Percentiles rank a stretch among this genome's conserved stretches.
These are phyloP conservation scores for Odontocolon sp. DNA, from an alignment of 2,888 invertebrate genomes.

Conservation along the genomic window DNA sequence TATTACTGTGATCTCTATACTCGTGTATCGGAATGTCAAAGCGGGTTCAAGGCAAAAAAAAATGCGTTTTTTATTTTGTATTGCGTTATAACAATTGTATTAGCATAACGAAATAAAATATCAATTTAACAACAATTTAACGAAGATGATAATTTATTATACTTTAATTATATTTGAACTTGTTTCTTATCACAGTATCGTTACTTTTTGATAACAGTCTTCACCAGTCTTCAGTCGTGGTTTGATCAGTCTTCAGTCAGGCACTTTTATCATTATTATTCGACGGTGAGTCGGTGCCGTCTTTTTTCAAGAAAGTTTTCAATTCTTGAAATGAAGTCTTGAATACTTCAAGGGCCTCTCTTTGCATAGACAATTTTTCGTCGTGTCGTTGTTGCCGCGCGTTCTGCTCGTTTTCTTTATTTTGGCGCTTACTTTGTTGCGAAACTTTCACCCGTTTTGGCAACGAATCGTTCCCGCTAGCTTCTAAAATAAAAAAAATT, in stretches of 20 bases:
- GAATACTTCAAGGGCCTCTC: background rate
- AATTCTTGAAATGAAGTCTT: background rate
- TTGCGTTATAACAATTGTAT: too few relatives aligned
- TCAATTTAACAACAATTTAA: too few relatives aligned
- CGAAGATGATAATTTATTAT: too few relatives aligned
- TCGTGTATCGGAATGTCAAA: conserved; percentile 14
- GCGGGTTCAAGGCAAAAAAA: conserved; percentile 60
- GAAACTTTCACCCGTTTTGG: background rate
- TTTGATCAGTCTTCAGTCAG: too few relatives aligned
- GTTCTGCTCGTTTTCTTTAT: background rate
- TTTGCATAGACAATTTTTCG: background rate
- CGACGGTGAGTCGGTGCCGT: background rate
- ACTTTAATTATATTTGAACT: too few relatives aligned
- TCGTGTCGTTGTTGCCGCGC: background rate
- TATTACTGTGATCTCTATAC: conserved; percentile 19
- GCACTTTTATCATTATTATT: too few relatives aligned
- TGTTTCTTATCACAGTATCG: too few relatives aligned
- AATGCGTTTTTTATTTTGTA: too few relatives aligned
- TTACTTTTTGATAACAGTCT: too few relatives aligned
- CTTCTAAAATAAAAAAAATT: background rate
- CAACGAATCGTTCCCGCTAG: background rate
- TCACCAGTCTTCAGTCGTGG: too few relatives aligned
- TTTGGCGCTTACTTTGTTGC: background rate
- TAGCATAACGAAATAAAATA: too few relatives aligned
- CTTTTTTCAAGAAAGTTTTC: background rate